Evolutionary conservation across 2,113 vertebrate species (phyloP).

Genomic region (Lycaon pictus): DNA sequence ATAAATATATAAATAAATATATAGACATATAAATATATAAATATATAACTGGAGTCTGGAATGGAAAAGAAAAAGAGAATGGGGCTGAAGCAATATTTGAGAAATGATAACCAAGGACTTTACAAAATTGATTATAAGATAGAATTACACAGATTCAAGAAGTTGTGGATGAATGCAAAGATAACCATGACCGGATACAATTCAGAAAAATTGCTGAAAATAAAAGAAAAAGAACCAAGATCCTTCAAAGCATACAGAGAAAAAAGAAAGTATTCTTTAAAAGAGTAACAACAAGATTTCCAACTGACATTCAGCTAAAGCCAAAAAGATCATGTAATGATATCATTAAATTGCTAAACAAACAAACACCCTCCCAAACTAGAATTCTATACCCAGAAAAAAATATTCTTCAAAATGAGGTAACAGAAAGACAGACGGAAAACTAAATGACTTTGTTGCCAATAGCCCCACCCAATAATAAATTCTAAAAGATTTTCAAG

Average conservation of each 20-base stretch:
- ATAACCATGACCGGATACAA: too few species aligned
- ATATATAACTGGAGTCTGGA: too few species aligned
- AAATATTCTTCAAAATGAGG: background rate
- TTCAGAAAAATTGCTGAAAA: background rate
- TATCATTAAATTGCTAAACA: background rate
- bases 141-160: too few species aligned
- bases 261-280: background rate
- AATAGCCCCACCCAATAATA: background rate
- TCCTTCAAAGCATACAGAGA: background rate
- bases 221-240: background rate
- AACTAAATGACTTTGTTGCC: background rate
- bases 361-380: background rate
- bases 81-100: too few species aligned
- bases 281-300: background rate
- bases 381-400: background rate
- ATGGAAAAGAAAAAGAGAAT: too few species aligned
- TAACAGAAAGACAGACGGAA: background rate
- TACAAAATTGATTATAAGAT: too few species aligned
- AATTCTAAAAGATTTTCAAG: background rate
- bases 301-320: background rate
- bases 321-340: background rate
- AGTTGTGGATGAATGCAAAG: too few species aligned
- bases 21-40: too few species aligned
- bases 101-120: too few species aligned
- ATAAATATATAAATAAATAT: too few species aligned